Evolutionary conservation across 1,140 invertebrate genomes (phyloP).

Genomic region (Anoplolepis gracilipes): DNA sequence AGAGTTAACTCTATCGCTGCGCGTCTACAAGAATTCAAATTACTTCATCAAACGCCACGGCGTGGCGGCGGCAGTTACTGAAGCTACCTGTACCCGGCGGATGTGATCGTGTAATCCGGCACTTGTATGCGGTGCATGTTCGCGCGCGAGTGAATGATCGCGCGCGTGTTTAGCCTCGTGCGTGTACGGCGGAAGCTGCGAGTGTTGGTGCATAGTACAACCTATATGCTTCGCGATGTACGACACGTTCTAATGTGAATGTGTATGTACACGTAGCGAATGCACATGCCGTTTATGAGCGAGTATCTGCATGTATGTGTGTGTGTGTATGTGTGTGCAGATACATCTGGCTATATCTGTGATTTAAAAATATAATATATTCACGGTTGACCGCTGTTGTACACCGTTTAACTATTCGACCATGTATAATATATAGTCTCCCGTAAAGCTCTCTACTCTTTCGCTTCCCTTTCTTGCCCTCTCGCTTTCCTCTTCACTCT

Average conservation of each 20-base stretch:
- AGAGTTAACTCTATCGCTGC: constrained; percentile 20
- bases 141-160: constrained; percentile 1
- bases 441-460: constrained; percentile 54
- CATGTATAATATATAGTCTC: too few species aligned
- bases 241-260: constrained; percentile 57
- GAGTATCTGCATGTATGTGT: too few species aligned
- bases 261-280: constrained; percentile 34
- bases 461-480: not conserved
- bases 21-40: constrained; percentile 59
- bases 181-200: not conserved
- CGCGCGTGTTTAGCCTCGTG: constrained; percentile 16
- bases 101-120: constrained; percentile 61
- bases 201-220: constrained; percentile 18
- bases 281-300: constrained; percentile 19
- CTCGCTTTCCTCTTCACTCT: not conserved
- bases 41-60: constrained; percentile 54
- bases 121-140: constrained; percentile 49
- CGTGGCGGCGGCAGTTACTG: constrained; percentile 10
- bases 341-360: constrained; percentile 59
- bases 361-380: constrained; percentile 81
- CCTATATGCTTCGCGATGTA: constrained; percentile 55
- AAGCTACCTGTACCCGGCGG: constrained; percentile 26
- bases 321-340: not conserved
- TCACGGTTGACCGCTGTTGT: constrained; percentile 71
- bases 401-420: constrained; percentile 74